Conservation (phyloP, 2,113 vertebrate genomes). For the Myrmophylax atrothorax region DNA sequence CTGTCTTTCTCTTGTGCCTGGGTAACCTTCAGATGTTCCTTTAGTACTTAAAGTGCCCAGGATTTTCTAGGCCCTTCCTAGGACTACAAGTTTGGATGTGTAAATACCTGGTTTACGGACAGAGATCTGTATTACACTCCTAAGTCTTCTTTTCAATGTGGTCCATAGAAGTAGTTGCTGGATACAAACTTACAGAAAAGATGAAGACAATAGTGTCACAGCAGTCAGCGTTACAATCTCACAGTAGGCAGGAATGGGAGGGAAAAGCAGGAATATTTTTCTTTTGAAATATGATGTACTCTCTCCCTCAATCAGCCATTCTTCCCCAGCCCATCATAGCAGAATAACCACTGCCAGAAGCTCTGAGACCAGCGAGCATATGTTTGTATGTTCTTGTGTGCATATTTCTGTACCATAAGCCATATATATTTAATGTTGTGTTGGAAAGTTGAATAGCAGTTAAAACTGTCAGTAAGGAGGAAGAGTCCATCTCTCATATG, state of each 20-base stretch:
- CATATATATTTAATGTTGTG: background rate
- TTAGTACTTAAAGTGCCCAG: background rate
- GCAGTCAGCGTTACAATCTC: background rate
- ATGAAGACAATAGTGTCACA: background rate
- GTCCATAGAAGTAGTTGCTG: background rate
- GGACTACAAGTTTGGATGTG: background rate
- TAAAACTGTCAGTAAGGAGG: background rate
- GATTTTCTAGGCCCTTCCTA: background rate
- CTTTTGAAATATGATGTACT: background rate
- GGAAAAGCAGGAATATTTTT: background rate
- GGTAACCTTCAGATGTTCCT: background rate
- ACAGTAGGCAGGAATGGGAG: background rate
- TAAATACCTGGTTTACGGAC: background rate
- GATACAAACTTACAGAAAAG: background rate
- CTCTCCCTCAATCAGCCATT: background rate
- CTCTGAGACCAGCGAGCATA: background rate
- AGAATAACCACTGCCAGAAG: background rate
- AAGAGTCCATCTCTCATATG: background rate
- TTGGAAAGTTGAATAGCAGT: background rate
- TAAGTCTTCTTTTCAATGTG: background rate
- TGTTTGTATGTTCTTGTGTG: background rate
- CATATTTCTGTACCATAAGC: background rate
- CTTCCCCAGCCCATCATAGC: background rate
- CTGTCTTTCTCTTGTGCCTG: background rate
- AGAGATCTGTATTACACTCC: background rate